Percentiles rank a stretch among this genome's conserved stretches.
These are phyloP conservation scores for Amyelois transitella DNA, from an alignment of 1,140 invertebrate genomes.

Conservation along the genomic window DNA sequence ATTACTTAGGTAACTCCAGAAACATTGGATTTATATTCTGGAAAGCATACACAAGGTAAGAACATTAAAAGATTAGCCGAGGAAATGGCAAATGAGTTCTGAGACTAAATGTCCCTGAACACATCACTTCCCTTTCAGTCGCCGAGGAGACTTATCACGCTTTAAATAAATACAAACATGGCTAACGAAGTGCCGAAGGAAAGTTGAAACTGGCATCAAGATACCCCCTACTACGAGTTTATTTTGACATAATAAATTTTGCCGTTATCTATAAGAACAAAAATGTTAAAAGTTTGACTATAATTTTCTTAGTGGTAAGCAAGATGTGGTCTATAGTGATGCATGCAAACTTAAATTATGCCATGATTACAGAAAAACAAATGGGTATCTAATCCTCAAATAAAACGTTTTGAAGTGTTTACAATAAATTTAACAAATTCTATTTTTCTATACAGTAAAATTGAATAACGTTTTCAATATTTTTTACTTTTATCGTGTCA, in stretches of 20 bases:
- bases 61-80: slow-evolving; percentile 14
- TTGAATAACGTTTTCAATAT: too few species aligned
- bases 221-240: slow-evolving; percentile 22
- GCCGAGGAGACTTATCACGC: slow-evolving; percentile 56
- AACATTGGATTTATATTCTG: not conserved
- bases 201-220: slow-evolving; percentile 52
- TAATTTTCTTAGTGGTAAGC: too few species aligned
- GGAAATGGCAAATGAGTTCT: slow-evolving; percentile 49
- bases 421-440: too few species aligned
- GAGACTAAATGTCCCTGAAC: slow-evolving; percentile 26
- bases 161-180: slow-evolving; percentile 64
- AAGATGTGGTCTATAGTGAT: too few species aligned
- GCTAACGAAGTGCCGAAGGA: slow-evolving; percentile 66
- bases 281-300: not conserved
- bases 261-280: not conserved
- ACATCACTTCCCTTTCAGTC: slow-evolving; percentile 49
- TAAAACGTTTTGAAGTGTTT: too few species aligned
- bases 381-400: too few species aligned
- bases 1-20: too few species aligned
- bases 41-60: not conserved
- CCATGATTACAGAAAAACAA: too few species aligned
- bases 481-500: too few species aligned
- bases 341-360: too few species aligned
- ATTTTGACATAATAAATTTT: not conserved
- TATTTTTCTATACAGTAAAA: too few species aligned